Percentiles rank a stretch among this genome's conserved stretches.
phyloP scores from a whole-genome alignment of 2,113 vertebrate species.

The Notothenia rossii region DNA sequence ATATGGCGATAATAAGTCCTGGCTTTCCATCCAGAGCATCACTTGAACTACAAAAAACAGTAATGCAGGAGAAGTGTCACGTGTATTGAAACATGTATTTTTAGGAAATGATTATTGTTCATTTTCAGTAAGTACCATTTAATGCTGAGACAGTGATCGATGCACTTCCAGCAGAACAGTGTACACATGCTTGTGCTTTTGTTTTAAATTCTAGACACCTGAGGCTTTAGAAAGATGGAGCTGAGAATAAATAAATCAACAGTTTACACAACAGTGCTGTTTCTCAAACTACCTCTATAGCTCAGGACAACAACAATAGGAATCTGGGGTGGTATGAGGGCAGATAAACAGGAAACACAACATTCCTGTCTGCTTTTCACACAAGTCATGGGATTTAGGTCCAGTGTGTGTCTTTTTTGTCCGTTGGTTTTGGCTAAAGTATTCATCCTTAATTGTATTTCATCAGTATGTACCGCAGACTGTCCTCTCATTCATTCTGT shows the following conservation, averaged over 20 bases:
- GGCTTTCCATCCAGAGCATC: constrained; percentile 2
- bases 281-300: constrained; percentile 15
- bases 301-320: constrained; percentile 38
- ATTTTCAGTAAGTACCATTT: constrained; percentile 18
- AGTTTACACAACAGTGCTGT: constrained; percentile 24
- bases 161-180: not conserved
- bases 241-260: constrained; percentile 23
- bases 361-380: constrained; percentile 64
- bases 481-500: constrained; percentile 14
- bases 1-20: constrained; percentile 17
- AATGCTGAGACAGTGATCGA: not conserved
- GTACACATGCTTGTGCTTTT: not conserved
- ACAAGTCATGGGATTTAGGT: constrained; percentile 42
- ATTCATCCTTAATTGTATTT: constrained; percentile 42
- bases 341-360: constrained; percentile 72
- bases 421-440: constrained; percentile 6
- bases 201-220: constrained; percentile 16
- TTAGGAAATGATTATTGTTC: not conserved
- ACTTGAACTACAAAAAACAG: not conserved
- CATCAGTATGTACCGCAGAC: constrained; percentile 42
- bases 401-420: constrained; percentile 11
- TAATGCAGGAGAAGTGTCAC: not conserved
- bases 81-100: not conserved
- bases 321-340: constrained; percentile 42
- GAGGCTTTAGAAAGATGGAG: constrained; percentile 15